phyloP scores from a whole-genome alignment of 30 jellyfish, hydroid and myxozoan species.

The Hydractinia echinata region DNA sequence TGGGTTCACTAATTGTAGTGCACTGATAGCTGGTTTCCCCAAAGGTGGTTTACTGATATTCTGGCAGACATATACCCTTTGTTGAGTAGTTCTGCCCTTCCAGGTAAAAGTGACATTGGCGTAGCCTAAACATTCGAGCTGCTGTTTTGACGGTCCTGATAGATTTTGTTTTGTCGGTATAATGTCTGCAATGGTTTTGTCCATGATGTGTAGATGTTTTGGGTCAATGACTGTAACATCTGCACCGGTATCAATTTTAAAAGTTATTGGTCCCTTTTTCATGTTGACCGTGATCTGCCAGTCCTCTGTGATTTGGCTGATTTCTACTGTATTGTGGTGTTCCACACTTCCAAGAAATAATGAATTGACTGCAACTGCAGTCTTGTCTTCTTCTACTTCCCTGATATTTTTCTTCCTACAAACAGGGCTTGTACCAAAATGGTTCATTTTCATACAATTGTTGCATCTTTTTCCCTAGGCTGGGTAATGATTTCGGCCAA shows the following conservation, averaged over 20 bases:
- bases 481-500: no score
- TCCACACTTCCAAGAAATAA: no score
- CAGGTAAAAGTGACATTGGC: neutral
- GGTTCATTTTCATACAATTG: no score
- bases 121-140: constrained; percentile 17
- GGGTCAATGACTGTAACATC: constrained; percentile 13
- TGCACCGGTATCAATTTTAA: constrained; percentile 39
- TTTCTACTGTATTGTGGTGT: no score
- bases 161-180: neutral
- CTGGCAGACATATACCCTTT: constrained; percentile 15
- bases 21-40: constrained; percentile 34
- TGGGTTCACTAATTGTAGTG: neutral
- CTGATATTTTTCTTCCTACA: no score
- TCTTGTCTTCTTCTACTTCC: no score
- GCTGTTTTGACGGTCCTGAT: constrained; percentile 15
- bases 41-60: neutral
- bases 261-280: neutral
- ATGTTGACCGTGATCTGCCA: neutral
- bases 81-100: neutral
- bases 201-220: neutral
- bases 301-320: no score
- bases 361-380: no score
- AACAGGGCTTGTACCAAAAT: no score
- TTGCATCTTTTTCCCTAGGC: no score
- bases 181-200: neutral